phyloP scores from a whole-genome alignment of 1,140 invertebrate genomes.

The Aphaenogaster ashmeadi region DNA sequence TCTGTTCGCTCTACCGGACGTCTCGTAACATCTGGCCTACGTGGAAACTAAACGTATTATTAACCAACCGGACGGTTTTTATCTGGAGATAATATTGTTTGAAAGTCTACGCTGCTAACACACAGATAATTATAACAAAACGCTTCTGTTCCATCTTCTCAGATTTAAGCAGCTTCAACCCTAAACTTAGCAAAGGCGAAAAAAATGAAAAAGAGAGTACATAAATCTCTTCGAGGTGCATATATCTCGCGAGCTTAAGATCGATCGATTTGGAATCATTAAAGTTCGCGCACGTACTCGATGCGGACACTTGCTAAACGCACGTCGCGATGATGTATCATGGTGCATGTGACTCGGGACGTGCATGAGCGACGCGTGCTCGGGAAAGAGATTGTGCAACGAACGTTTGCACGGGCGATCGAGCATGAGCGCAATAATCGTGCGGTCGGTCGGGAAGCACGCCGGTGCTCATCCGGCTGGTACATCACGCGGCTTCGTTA shows the following conservation, averaged over 20 bases:
- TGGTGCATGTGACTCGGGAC: conserved; percentile 31
- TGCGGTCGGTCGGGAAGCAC: neutral
- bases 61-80: neutral
- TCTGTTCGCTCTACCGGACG: neutral
- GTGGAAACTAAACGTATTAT: conserved; percentile 1
- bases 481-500: conserved; percentile 15
- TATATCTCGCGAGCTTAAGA: neutral
- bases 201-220: neutral
- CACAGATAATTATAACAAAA: neutral
- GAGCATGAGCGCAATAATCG: conserved; percentile 55
- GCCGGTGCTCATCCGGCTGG: conserved; percentile 5
- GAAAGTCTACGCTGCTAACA: neutral
- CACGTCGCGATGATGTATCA: neutral
- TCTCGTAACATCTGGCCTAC: conserved; percentile 1
- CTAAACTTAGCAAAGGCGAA: neutral
- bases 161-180: neutral
- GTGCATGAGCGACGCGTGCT: conserved; percentile 39
- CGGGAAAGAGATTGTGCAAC: conserved; percentile 16
- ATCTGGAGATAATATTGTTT: neutral
- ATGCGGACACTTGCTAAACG: neutral
- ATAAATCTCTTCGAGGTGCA: conserved; percentile 13
- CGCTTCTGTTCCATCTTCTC: neutral
- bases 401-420: conserved; percentile 48
- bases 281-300: neutral
- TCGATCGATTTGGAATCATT: neutral